Conservation (phyloP, 2,113 vertebrate genomes). For the Emydocephalus ijimae region DNA sequence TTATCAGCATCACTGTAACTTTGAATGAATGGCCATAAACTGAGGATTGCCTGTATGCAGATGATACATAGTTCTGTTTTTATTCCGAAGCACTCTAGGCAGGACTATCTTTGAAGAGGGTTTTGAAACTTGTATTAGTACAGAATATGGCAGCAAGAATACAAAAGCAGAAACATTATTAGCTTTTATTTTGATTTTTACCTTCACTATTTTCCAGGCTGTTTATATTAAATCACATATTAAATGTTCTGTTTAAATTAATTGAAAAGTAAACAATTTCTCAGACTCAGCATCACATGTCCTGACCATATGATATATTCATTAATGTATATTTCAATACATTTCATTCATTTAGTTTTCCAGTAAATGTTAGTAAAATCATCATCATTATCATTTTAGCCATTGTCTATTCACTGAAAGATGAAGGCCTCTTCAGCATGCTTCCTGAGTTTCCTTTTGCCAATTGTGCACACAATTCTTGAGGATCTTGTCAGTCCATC, state of each 20-base stretch:
- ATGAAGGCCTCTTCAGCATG: not conserved
- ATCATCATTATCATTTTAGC: not conserved
- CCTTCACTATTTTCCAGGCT: conserved; percentile 32
- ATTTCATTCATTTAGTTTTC: not conserved
- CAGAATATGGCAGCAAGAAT: not conserved
- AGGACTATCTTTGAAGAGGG: not conserved
- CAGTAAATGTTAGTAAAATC: not conserved
- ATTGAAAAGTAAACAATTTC: not conserved
- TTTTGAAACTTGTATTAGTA: not conserved
- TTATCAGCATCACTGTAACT: not conserved
- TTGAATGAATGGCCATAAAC: not conserved
- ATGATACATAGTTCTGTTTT: not conserved
- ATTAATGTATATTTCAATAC: not conserved
- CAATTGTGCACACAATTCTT: not conserved
- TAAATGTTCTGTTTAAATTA: not conserved
- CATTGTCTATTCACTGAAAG: not conserved
- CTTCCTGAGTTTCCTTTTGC: not conserved
- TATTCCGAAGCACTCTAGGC: not conserved
- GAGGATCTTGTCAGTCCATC: not conserved
- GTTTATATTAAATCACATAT: too few species aligned
- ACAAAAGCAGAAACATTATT: not conserved
- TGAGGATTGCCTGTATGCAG: not conserved
- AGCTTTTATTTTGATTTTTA: not conserved
- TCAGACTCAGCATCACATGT: not conserved
- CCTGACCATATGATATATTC: not conserved